phyloP scores from a whole-genome alignment of 2,797 vertebrate genomes.

The Siniperca obscura region DNA sequence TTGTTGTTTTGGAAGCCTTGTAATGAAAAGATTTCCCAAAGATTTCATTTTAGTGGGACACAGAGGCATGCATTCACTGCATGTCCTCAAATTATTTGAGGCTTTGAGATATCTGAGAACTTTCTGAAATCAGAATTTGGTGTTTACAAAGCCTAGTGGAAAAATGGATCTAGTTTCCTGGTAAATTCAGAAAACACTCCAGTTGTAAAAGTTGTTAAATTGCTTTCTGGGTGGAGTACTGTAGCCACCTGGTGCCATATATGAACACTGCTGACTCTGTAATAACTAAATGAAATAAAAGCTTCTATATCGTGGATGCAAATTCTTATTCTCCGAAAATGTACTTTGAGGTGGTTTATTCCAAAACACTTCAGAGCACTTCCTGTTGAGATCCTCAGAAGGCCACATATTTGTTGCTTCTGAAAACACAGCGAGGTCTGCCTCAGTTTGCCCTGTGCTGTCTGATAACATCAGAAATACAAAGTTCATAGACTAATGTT shows the following conservation, averaged over 20 bases:
- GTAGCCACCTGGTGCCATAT: neutral
- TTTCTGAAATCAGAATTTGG: neutral
- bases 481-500: neutral
- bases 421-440: neutral
- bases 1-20: neutral
- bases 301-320: neutral
- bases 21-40: neutral
- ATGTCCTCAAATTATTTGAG: neutral
- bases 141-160: neutral
- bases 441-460: neutral
- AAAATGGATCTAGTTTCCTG: neutral
- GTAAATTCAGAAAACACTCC: neutral
- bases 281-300: neutral
- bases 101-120: neutral
- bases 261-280: neutral
- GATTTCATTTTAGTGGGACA: neutral
- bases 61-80: neutral
- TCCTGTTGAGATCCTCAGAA: slow-evolving; percentile 6
- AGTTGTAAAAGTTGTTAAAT: neutral
- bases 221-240: neutral
- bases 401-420: neutral
- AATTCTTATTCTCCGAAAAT: neutral
- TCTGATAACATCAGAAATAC: slow-evolving; percentile 18
- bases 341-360: neutral
- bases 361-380: slow-evolving; percentile 4